These are phyloP conservation scores for Andricus curvator DNA, from an alignment of 2,888 invertebrate genomes.

Conservation along the genomic window DNA sequence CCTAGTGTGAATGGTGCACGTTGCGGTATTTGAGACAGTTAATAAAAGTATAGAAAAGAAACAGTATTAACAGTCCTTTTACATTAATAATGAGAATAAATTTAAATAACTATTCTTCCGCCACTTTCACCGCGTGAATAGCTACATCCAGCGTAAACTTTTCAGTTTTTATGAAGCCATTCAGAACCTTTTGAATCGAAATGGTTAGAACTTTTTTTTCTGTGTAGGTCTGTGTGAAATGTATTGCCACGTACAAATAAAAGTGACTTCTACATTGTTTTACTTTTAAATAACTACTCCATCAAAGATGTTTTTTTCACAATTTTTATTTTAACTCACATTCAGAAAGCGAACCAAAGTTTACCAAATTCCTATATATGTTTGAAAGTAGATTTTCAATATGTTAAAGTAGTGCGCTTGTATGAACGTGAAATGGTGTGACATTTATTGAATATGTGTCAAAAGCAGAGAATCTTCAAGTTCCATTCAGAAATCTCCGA, in stretches of 20 bases:
- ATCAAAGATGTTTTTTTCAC: neutral
- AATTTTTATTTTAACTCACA: neutral
- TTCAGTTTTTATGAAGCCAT: neutral
- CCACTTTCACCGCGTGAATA: neutral
- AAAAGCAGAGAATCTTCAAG: slow-evolving; percentile 4
- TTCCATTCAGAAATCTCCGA: neutral
- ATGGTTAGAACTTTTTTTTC: neutral
- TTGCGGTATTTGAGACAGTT: slow-evolving; percentile 22
- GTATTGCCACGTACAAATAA: neutral
- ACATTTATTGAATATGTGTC: slow-evolving; percentile 3
- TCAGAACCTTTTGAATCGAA: neutral
- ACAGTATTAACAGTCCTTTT: neutral
- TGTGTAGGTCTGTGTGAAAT: neutral
- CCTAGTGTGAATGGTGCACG: slow-evolving; percentile 30
- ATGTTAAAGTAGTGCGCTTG: neutral
- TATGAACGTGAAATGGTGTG: neutral
- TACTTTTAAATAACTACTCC: neutral
- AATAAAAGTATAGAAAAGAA: neutral
- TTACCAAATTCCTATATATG: neutral
- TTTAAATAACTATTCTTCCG: neutral
- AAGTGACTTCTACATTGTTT: neutral
- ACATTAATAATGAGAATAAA: neutral
- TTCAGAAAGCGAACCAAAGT: neutral
- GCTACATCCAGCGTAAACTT: neutral
- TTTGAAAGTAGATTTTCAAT: neutral